Conservation (phyloP, 2,797 vertebrate species). For the Echiichthys vipera region DNA sequence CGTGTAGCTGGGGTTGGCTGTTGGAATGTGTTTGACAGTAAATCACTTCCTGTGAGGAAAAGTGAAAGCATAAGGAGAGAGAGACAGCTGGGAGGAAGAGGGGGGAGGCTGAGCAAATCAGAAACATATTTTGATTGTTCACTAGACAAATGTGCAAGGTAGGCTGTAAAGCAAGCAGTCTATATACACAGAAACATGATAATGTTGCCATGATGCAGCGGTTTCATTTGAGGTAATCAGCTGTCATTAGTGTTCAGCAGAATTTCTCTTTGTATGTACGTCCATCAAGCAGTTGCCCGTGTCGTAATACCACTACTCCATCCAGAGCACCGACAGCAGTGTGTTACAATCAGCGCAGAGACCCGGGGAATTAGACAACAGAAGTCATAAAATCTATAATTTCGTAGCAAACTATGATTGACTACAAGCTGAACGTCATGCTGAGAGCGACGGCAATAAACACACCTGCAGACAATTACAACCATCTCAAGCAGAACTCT, state of each 20-base stretch:
- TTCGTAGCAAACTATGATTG: constrained; percentile 6
- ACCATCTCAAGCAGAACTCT: neutral
- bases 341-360: constrained; percentile 3
- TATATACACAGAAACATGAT: neutral
- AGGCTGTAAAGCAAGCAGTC: neutral
- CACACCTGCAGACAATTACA: constrained; percentile 32
- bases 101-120: constrained; percentile 42
- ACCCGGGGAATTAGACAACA: constrained; percentile 14
- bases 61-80: constrained; percentile 45
- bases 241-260: constrained; percentile 44
- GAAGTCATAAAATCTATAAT: constrained; percentile 27
- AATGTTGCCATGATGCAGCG: neutral
- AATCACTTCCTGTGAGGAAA: constrained; percentile 69
- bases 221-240: constrained; percentile 46
- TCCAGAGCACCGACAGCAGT: neutral
- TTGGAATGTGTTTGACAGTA: constrained; percentile 68
- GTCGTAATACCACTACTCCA: constrained; percentile 33
- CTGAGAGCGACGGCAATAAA: constrained; percentile 27
- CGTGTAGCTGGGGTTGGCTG: constrained; percentile 32
- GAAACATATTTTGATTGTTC: constrained; percentile 56
- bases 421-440: constrained; percentile 4
- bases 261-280: constrained; percentile 25
- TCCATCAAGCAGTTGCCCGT: constrained; percentile 44
- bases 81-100: constrained; percentile 20
- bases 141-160: constrained; percentile 5